Percentiles rank a stretch among this genome's conserved stretches.
These are phyloP conservation scores for Misgurnus mizolepis DNA, from an alignment of 2,113 vertebrate genomes.

Conservation along the genomic window DNA sequence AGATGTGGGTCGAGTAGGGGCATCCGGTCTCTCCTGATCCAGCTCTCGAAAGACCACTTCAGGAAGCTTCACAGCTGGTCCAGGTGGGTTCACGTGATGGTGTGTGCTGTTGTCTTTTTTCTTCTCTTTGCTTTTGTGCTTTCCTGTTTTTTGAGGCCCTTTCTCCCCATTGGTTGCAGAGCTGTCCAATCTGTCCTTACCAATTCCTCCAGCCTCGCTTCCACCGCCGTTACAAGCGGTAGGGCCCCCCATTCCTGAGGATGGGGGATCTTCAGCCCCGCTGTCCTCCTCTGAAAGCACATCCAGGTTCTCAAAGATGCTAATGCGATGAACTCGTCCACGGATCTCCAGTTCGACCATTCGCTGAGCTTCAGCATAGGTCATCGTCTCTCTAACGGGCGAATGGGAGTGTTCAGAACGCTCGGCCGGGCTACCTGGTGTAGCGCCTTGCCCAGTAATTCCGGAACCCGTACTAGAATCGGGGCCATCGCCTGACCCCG, in stretches of 20 bases:
- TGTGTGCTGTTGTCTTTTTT: conserved; percentile 88
- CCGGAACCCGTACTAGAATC: conserved; percentile 64
- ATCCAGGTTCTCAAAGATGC: conserved; percentile 96
- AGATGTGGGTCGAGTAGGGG: conserved; percentile 87
- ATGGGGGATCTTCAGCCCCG: conserved; percentile 80
- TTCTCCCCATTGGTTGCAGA: conserved; percentile 77
- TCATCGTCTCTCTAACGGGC: conserved; percentile 92
- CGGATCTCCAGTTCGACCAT: conserved; percentile 97
- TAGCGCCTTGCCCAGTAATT: conserved; percentile 58
- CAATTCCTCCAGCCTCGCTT: conserved; percentile 79
- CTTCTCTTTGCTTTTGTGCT: conserved; percentile 97
- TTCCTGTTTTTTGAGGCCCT: conserved; percentile 82
- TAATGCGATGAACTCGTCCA: conserved; percentile 93
- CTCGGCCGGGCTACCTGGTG: conserved; percentile 80
- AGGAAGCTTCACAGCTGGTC: conserved; percentile 89
- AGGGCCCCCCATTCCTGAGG: conserved; percentile 58
- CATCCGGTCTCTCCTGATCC: conserved; percentile 91
- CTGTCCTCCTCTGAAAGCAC: conserved; percentile 97
- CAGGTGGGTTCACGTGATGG: conserved; percentile 84
- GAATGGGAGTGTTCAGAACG: conserved; percentile 91
- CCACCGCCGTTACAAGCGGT: conserved; percentile 72
- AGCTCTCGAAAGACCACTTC: conserved; percentile 95
- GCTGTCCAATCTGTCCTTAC: conserved; percentile 87
- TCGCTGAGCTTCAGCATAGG: conserved; percentile 94
- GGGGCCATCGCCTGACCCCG: conserved; percentile 67